These are phyloP conservation scores for Thymelicus acteon DNA, from an alignment of 2,888 invertebrate genomes.

Conservation along the genomic window DNA sequence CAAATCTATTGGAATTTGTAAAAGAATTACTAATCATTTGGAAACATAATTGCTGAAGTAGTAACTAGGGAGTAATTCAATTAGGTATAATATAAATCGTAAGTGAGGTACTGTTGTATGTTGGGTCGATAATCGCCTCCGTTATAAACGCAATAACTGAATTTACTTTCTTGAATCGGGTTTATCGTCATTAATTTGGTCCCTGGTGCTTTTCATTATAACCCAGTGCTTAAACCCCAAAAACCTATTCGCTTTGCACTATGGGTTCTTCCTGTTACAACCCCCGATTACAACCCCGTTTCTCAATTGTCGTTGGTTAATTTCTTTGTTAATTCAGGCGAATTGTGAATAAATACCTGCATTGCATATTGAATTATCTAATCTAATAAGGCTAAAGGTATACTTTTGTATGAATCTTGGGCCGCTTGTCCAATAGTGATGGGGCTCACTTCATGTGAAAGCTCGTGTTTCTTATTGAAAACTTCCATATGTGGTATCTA, in stretches of 20 bases:
- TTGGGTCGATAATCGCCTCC: constrained; percentile 18
- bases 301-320: constrained; percentile 34
- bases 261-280: constrained; percentile 36
- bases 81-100: too few species aligned
- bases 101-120: neutral
- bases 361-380: neutral
- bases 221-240: constrained; percentile 33
- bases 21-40: too few species aligned
- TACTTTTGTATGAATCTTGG: too few species aligned
- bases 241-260: constrained; percentile 34
- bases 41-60: too few species aligned
- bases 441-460: too few species aligned
- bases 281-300: constrained; percentile 28
- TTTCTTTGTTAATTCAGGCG: constrained; percentile 31
- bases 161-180: constrained; percentile 25
- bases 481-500: too few species aligned
- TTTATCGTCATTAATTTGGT: constrained; percentile 35
- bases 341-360: constrained; percentile 32
- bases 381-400: too few species aligned
- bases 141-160: constrained; percentile 18
- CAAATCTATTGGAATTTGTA: too few species aligned
- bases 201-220: constrained; percentile 35
- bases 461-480: too few species aligned
- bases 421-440: too few species aligned
- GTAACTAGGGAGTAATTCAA: too few species aligned